Percentiles rank a stretch among this genome's conserved stretches.
Evolutionary conservation across 2,888 invertebrate genomes (phyloP).

Genomic region (Drepana falcataria): DNA sequence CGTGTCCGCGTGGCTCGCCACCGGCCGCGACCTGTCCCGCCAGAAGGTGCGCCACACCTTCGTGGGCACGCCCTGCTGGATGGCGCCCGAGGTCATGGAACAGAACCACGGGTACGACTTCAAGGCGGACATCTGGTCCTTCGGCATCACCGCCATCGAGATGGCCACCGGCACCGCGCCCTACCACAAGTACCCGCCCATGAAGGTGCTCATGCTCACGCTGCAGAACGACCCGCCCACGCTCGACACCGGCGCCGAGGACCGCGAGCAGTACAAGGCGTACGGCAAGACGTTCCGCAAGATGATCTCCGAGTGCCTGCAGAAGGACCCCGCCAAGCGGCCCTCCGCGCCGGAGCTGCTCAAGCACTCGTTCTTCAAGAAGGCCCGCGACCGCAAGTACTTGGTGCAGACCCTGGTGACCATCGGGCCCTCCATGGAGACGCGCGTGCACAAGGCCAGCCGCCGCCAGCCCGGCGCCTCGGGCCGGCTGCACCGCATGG

Average conservation of each 20-base stretch:
- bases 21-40: slow-evolving; percentile 95
- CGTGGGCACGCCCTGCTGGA: slow-evolving; percentile 99
- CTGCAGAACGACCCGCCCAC: slow-evolving; percentile 99
- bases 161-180: slow-evolving; percentile 99
- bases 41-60: slow-evolving; percentile 99
- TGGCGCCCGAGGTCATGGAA: slow-evolving; percentile 99
- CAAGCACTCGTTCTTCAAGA: slow-evolving; percentile 99
- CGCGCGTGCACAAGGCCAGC: slow-evolving; percentile 92
- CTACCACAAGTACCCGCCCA: slow-evolving; percentile 99
- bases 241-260: slow-evolving; percentile 96
- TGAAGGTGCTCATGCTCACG: slow-evolving; percentile 99
- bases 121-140: slow-evolving; percentile 90
- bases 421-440: slow-evolving; percentile 93
- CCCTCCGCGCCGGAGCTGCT: slow-evolving; percentile 97
- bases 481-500: slow-evolving; percentile 92
- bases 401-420: slow-evolving; percentile 91
- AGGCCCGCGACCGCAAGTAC: slow-evolving; percentile 96
- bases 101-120: slow-evolving; percentile 99
- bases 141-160: slow-evolving; percentile 99
- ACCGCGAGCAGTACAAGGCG: slow-evolving; percentile 98
- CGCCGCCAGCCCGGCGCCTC: slow-evolving; percentile 92
- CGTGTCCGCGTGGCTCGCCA: slow-evolving; percentile 98
- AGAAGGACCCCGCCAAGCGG: slow-evolving; percentile 96
- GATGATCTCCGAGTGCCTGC: slow-evolving; percentile 98
- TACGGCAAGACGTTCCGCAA: slow-evolving; percentile 99